Conservation (phyloP, 2,888 invertebrate genomes). For the Heliconius hortense region DNA sequence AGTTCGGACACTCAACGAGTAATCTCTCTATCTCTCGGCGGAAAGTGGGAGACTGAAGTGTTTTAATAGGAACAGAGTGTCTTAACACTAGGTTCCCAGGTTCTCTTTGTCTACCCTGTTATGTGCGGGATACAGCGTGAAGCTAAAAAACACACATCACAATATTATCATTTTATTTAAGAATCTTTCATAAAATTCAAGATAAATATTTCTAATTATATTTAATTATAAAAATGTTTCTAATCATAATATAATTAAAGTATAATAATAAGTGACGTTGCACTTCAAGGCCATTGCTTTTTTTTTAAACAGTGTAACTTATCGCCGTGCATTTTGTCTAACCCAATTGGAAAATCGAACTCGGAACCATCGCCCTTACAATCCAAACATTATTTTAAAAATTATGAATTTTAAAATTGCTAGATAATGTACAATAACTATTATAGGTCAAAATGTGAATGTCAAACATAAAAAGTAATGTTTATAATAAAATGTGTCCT, state of each 20-base stretch:
- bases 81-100: too few relatives aligned
- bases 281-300: too few relatives aligned
- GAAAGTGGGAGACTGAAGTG: too few relatives aligned
- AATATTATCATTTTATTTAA: neutral
- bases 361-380: neutral
- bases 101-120: too few relatives aligned
- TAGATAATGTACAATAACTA: neutral
- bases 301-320: too few relatives aligned
- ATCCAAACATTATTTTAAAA: too few relatives aligned
- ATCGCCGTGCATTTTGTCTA: too few relatives aligned
- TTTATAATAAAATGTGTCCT: constrained; percentile 7
- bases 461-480: neutral
- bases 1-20: too few relatives aligned
- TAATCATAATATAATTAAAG: neutral
- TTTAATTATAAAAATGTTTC: neutral
- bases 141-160: neutral
- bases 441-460: constrained; percentile 18
- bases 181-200: neutral
- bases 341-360: neutral
- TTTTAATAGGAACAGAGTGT: too few relatives aligned
- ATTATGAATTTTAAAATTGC: neutral
- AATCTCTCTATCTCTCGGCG: too few relatives aligned
- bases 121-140: too few relatives aligned
- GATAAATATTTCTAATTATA: neutral
- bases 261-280: neutral